Percentiles rank a stretch among this genome's conserved stretches.
Conservation (phyloP, 2,797 vertebrate genomes). For the Eremophila alpestris region DNA sequence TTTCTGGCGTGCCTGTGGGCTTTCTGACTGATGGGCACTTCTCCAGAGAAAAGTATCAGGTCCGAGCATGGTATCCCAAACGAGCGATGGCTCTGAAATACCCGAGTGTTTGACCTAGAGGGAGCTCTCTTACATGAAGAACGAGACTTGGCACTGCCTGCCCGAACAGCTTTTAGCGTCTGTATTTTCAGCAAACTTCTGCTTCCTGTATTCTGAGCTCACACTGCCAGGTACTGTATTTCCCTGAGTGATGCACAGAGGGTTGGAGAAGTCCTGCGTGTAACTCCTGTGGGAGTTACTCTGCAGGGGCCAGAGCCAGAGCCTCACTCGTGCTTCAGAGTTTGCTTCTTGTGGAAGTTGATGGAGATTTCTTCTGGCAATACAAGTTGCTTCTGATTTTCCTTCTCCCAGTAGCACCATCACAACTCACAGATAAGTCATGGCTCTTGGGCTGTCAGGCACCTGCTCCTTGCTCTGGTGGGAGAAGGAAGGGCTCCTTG, state of each 20-base stretch:
- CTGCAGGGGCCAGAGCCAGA: neutral
- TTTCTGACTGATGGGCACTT: neutral
- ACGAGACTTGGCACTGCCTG: neutral
- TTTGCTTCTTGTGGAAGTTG: neutral
- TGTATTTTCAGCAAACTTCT: neutral
- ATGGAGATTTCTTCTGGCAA: neutral
- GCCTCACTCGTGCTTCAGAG: fast-evolving
- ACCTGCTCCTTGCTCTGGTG: neutral
- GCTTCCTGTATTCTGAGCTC: neutral
- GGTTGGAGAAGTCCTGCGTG: neutral
- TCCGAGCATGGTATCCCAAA: neutral
- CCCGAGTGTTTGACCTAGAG: slow-evolving; percentile 65
- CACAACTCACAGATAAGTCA: neutral
- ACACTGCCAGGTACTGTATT: neutral
- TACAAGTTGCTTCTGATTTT: neutral
- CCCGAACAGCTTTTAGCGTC: neutral
- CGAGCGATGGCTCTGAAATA: slow-evolving; percentile 61
- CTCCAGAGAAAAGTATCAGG: neutral
- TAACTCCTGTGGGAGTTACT: neutral
- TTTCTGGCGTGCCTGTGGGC: neutral
- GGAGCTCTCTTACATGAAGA: slow-evolving; percentile 68
- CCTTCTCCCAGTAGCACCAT: neutral
- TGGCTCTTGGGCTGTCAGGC: neutral
- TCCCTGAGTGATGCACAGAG: neutral
- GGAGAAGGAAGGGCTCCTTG: neutral